Evolutionary conservation across 2,797 vertebrate genomes (phyloP).

Genomic region (Trichosurus vulpecula): DNA sequence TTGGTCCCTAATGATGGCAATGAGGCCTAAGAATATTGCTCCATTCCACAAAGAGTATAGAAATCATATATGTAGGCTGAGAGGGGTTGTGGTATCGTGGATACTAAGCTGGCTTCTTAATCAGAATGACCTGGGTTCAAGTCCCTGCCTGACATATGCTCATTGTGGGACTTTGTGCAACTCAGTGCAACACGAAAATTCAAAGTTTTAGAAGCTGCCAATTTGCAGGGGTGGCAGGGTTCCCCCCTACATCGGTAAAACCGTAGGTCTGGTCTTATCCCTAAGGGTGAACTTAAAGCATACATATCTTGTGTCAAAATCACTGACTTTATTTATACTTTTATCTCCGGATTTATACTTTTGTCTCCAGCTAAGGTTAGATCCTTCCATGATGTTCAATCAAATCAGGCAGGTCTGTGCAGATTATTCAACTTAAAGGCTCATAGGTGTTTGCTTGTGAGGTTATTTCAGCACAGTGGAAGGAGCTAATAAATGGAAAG

Average conservation of each 20-base stretch:
- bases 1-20: fast-evolving
- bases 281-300: background rate
- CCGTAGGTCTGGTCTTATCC: background rate
- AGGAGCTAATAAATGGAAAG: slow-evolving; percentile 23
- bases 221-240: too few species aligned
- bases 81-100: background rate
- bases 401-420: slow-evolving; percentile 16
- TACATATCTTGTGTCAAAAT: background rate
- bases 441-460: background rate
- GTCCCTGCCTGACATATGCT: background rate
- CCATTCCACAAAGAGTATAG: background rate
- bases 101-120: background rate
- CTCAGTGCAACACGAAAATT: background rate
- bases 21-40: fast-evolving
- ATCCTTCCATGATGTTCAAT: background rate
- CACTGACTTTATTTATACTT: background rate
- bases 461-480: background rate
- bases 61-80: too few species aligned
- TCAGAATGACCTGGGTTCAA: background rate
- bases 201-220: background rate
- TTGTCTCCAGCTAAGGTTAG: slow-evolving; percentile 15
- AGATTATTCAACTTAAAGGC: slow-evolving; percentile 17
- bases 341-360: background rate
- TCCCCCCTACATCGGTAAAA: background rate
- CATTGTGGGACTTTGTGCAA: background rate